These are phyloP conservation scores for Neostethus bicornis DNA, from an alignment of 2,797 vertebrate species.

Conservation along the genomic window DNA sequence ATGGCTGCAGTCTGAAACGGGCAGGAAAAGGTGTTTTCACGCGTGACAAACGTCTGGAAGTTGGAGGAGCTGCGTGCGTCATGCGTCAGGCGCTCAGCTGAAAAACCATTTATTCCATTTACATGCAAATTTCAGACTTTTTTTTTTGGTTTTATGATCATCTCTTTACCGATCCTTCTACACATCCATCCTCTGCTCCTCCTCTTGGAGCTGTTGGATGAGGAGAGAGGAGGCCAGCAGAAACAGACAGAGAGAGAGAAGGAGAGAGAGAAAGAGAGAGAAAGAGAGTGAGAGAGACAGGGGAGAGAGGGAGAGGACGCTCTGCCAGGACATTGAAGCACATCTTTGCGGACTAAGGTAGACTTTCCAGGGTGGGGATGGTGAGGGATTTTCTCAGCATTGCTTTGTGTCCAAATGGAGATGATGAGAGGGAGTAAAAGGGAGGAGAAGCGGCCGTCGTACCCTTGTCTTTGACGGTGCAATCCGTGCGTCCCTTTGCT, in stretches of 20 bases:
- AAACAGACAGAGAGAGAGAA: conserved; percentile 41
- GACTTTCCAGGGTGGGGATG: conserved; percentile 73
- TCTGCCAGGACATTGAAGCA: conserved; percentile 70
- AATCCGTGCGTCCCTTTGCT: conserved; percentile 58
- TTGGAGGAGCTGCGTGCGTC: conserved; percentile 72
- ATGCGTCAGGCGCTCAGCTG: conserved; percentile 65
- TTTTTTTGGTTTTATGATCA: conserved; percentile 38
- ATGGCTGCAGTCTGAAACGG: conserved; percentile 18
- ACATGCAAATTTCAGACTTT: conserved; percentile 16
- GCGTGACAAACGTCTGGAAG: conserved; percentile 58
- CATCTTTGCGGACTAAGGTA: conserved; percentile 65
- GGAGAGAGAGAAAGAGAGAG: conserved; percentile 45
- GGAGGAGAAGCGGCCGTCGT: conserved; percentile 64
- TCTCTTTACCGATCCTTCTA: conserved; percentile 54
- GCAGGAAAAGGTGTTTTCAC: conserved; percentile 32
- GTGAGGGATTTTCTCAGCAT: conserved; percentile 66
- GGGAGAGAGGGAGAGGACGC: conserved; percentile 66
- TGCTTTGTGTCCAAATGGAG: conserved; percentile 51
- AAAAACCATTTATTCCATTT: conserved; percentile 47
- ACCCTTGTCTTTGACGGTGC: conserved; percentile 75
- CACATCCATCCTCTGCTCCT: conserved; percentile 58
- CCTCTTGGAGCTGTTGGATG: conserved; percentile 67
- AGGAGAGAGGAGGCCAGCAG: conserved; percentile 61
- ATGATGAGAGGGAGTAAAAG: conserved; percentile 67
- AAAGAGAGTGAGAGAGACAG: conserved; percentile 39